Evolutionary conservation across 1,140 invertebrate genomes (phyloP).

Genomic region (Adoxophyes honmai): DNA sequence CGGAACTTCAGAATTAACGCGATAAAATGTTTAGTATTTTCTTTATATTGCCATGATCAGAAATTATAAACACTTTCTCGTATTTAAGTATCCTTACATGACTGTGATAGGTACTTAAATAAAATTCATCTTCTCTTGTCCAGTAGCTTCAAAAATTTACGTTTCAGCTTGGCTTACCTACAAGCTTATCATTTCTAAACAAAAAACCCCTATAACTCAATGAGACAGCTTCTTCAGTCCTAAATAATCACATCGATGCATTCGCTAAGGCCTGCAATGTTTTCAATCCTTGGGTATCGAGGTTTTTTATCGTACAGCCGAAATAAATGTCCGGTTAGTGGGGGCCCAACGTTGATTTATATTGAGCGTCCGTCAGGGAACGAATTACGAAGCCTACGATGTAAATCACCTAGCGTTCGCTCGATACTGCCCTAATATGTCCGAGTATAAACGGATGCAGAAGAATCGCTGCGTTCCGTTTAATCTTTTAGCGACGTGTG

Average conservation of each 20-base stretch:
- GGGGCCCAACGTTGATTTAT: constrained; percentile 73
- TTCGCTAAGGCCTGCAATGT: constrained; percentile 31
- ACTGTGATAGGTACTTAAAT: too few relatives aligned
- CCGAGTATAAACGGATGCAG: constrained; percentile 10
- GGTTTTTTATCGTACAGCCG: constrained; percentile 63
- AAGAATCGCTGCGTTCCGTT: constrained; percentile 7
- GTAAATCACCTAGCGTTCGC: constrained; percentile 65
- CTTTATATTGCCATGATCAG: too few relatives aligned
- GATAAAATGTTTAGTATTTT: too few relatives aligned
- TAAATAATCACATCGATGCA: constrained; percentile 31
- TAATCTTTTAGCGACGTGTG: constrained; percentile 9
- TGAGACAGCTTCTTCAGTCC: constrained; percentile 9
- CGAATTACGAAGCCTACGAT: constrained; percentile 66
- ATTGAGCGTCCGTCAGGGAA: constrained; percentile 62
- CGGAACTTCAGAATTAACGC: too few relatives aligned
- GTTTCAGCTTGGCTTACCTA: too few relatives aligned
- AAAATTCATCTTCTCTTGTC: too few relatives aligned
- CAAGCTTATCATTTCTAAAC: constrained; percentile 7
- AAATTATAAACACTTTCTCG: too few relatives aligned
- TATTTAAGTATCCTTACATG: too few relatives aligned
- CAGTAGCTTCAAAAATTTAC: too few relatives aligned
- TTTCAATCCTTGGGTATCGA: constrained; percentile 42
- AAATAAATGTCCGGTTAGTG: constrained; percentile 71
- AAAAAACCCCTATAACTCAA: constrained; percentile 40
- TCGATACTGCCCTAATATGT: constrained; percentile 44